Base-by-base conservation (phyloP, 2,888 invertebrate species). In the Tribolium freemani region DNA sequence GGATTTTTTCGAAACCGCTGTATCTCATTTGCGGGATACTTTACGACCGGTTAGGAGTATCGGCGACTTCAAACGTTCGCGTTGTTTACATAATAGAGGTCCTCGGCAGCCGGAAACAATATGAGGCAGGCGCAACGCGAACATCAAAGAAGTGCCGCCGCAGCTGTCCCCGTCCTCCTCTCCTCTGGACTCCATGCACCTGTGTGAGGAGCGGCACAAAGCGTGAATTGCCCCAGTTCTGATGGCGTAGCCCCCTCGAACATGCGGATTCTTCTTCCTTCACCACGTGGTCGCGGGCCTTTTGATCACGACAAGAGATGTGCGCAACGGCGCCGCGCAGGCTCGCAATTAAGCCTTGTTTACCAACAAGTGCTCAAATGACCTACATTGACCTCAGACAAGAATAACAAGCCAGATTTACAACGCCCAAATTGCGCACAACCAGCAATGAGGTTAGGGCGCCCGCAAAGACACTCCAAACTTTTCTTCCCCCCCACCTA, bases 41-140 rank as follows among this genome's bases (percentile, higher is more conserved):
- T 86, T 86, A 86, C 81, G 85, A 84, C 80, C 84, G 83, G 83
- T 81, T 81, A 76, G 78, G 80, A 75, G 78, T 76, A 81, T 80
- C 90, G 89, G 88, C 88, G 84, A 90, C 88, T 89, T 90, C 90
- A 90, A 90, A 90, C 88, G 87, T 83, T 86, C 88, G 87, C 88
- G 89, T 89, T 90, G 90, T 91, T 90, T 90, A 90, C 90, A 90
- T 90, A 90, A 90, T 90, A 90, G 90, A 89, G 90, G 90, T 89
- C 90, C 90, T 88, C 89, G 87, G 89, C 89, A 89, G 86, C 87
- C 87, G 87, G 87, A 87, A 87, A 87, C 86, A 87, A 86, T 87
- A 86, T 84, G 86, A 86, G 84, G 84, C 84, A 83, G 84, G 84
- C 85, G 84, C 83, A 82, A 81, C 81, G 84, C 82, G 79, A 80